Conservation (phyloP, 2,113 vertebrate genomes). For the Carassius gibelio region DNA sequence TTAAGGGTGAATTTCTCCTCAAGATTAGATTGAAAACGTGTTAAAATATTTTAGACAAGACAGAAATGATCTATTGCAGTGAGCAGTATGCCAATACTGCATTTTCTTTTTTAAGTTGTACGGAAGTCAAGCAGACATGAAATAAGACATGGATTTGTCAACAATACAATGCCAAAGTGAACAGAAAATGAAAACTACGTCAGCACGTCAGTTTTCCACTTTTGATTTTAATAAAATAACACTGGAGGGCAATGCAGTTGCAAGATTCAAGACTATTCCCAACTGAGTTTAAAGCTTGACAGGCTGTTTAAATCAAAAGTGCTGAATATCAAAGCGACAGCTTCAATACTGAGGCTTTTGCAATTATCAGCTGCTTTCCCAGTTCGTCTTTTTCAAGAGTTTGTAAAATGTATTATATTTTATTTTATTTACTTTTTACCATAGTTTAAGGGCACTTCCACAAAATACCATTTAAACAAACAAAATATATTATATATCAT, state of each 20-base stretch:
- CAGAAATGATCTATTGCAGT: neutral
- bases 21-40: neutral
- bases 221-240: constrained; percentile 20
- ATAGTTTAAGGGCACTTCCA: neutral
- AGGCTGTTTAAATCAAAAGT: constrained; percentile 1
- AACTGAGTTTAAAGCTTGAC: constrained; percentile 9
- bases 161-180: neutral
- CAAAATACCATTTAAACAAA: no score
- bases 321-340: neutral
- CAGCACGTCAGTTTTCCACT: constrained; percentile 12
- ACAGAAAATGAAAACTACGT: neutral
- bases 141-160: neutral
- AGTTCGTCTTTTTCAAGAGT: neutral
- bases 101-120: neutral
- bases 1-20: no score
- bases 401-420: neutral
- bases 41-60: neutral
- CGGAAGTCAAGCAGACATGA: neutral
- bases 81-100: neutral
- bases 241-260: neutral
- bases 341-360: neutral
- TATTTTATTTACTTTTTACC: neutral
- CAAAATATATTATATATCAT: no score
- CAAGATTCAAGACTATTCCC: neutral
- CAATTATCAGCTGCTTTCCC: neutral